Base-by-base conservation (phyloP, 2,888 invertebrate species). In the Aleiodes leptofemur region DNA sequence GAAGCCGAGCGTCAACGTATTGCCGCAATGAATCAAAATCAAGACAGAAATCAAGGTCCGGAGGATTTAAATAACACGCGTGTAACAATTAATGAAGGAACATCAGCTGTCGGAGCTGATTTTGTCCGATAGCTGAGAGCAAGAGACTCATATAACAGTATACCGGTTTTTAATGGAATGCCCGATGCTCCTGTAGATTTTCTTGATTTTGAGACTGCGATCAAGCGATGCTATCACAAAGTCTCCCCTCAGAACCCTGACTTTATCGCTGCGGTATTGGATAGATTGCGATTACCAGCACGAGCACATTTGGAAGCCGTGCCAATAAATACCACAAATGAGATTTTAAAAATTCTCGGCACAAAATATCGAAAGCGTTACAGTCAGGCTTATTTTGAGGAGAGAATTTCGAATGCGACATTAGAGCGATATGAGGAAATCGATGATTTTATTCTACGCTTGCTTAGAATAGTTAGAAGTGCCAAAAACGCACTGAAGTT, bases 311-410 rank as follows among this genome's bases (percentile, higher is more conserved):
- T 53, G 14, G 53, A 53, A 53, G 7, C 53, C 5, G 16, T 53
- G 5, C 53, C 53, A 3, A 14, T n/a, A 53, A n/a, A 53, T 9
- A n/a, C 53, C 2, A 16, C 53, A 14, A 14, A 53, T 3, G 14
- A 53, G 14, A 53, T 16, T 53, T 16, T 6, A 53, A n/a, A 5
- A 5, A 3, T 53, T 14, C 14, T 53, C 5, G 53, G 53, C 2
- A 53, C n/a, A 2, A 53, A 53, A n/a, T 53, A 53, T 53, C 53
- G n/a, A 3, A 53, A 53, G 16, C 53, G 53, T n/a, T 53, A 53
- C n/a, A 53, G 53, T 53, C n/a, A 55, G 23, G 55, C 55, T 4
- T 55, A 51, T n/a, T 51, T 51, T 51, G 51, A 51, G n/a, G 51
- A 51, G 51, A 51, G 51, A 51, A 51, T 51, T 4, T 3, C 13